Conservation (phyloP, 2,888 invertebrate genomes). For the Odontocerum albicorne region DNA sequence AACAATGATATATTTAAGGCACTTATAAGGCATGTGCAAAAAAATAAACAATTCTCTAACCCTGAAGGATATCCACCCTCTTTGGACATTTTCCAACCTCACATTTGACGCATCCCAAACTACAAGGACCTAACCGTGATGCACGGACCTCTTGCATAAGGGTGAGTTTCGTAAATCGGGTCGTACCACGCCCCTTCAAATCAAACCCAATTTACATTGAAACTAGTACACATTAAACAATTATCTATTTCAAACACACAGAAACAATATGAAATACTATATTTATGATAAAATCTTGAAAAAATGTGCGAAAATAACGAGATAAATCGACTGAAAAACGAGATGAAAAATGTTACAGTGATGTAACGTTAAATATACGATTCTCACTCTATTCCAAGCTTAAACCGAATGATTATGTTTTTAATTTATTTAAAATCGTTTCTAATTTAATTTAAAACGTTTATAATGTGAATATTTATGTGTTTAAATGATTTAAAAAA, state of each 20-base stretch:
- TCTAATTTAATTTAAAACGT: too few relatives aligned
- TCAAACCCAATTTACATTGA: conserved; percentile 18
- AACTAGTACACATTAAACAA: conserved; percentile 11
- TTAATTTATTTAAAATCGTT: too few relatives aligned
- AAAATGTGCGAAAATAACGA: conserved; percentile 2
- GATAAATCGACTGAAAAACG: conserved; percentile 10
- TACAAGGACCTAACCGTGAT: conserved; percentile 14
- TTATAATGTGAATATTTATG: background rate
- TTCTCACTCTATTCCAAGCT: too few relatives aligned
- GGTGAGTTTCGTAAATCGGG: conserved; percentile 26
- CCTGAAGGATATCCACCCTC: conserved; percentile 3
- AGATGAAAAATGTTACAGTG: conserved; percentile 26
- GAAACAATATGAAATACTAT: background rate
- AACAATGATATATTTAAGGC: too few relatives aligned
- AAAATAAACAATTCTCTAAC: conserved; percentile 20
- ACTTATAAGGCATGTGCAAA: conserved; percentile 26
- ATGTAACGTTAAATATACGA: conserved; percentile 27
- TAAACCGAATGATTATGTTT: too few relatives aligned
- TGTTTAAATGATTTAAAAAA: background rate
- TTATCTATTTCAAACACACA: background rate
- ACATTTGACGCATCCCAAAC: conserved; percentile 20
- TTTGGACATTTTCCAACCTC: conserved; percentile 21
- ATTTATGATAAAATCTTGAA: background rate
- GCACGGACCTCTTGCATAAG: conserved; percentile 25
- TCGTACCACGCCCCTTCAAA: conserved; percentile 28